Conservation (phyloP, 2,797 vertebrate species). For the Poecilia wingei region DNA sequence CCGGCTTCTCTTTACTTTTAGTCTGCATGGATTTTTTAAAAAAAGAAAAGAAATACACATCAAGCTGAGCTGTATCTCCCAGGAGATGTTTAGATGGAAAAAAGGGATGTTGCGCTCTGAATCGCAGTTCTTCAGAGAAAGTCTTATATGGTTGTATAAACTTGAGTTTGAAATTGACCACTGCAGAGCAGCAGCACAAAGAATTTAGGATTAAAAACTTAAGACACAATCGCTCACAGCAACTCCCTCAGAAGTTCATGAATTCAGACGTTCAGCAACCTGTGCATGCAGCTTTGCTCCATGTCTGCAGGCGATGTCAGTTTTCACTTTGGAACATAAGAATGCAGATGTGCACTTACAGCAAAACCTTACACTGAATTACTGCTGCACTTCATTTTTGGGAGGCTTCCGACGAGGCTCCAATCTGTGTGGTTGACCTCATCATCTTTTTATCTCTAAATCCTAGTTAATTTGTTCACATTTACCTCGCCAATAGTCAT, state of each 20-base stretch:
- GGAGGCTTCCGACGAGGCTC: neutral
- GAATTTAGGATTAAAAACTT: conserved; percentile 47
- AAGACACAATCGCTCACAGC: conserved; percentile 20
- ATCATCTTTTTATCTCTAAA: neutral
- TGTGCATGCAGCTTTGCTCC: conserved; percentile 81
- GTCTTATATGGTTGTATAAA: conserved; percentile 49
- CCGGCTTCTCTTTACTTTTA: conserved; percentile 44
- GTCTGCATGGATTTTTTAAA: conserved; percentile 47
- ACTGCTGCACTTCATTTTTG: neutral
- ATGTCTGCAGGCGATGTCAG: conserved; percentile 72
- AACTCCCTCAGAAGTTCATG: neutral
- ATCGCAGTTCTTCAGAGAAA: conserved; percentile 35
- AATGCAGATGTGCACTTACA: neutral
- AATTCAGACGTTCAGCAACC: conserved; percentile 15
- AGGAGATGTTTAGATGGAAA: conserved; percentile 82
- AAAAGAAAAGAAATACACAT: conserved; percentile 84
- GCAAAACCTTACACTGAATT: neutral
- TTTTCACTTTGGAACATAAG: conserved; percentile 19
- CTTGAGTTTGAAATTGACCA: conserved; percentile 57
- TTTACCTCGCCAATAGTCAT: neutral
- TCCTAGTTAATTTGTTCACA: neutral
- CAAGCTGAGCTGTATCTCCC: conserved; percentile 85
- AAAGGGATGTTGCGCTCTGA: conserved; percentile 31
- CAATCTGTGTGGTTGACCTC: neutral
- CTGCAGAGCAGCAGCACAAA: conserved; percentile 24